Evolutionary conservation across 2,113 vertebrate genomes (phyloP), one percentile per base, ranked within the genome.

Genomic region (Entomyzon cyanotis): DNA sequence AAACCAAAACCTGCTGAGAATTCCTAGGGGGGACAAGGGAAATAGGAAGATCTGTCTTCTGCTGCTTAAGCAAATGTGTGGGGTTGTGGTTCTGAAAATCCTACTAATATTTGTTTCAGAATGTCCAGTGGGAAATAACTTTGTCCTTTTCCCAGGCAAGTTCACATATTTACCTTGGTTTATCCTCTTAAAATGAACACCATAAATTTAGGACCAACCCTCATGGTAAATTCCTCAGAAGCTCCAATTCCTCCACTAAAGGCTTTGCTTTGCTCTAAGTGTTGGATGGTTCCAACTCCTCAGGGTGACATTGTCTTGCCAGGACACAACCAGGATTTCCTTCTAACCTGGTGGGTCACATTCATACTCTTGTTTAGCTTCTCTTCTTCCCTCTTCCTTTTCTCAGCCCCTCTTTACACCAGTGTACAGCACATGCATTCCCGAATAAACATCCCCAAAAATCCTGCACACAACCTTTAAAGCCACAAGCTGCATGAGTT

Each of bases 391-490:
- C n/a, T 58, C 12, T 44, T 53, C 15, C 37, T 24, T 42, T 31
- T 52, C 46, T 10, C 37, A 67, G 50, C n/a, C 27, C 44, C 31
- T 53, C 37, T 28, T 53, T 9, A 2, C 21, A 12, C 11, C 15
- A 5, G 15, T 0, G 17, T 5, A 12, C 20, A 30, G 24, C 2
- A 0, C 2, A 62, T 37, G 12, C 15, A 15, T 5, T 12, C 55
- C 56, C 33, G 7, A n/a, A 77, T 6, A 4, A 4, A 0, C 16
- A n/a, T 44, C 11, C 55, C 56, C 33, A 9, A n/a, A 77, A 73
- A 55, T 17, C 28, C 52, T 25, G 3, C 0, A 2, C 0, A 4
- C n/a, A 31, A 3, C 39, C 49, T 55, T 30, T 31, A 35, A 39
- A 63, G 13, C 18, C 59, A 7, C 13, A 6, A 55, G 41, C 31